phyloP scores from a whole-genome alignment of 2,888 invertebrate species.

The Drosophila algonquin region DNA sequence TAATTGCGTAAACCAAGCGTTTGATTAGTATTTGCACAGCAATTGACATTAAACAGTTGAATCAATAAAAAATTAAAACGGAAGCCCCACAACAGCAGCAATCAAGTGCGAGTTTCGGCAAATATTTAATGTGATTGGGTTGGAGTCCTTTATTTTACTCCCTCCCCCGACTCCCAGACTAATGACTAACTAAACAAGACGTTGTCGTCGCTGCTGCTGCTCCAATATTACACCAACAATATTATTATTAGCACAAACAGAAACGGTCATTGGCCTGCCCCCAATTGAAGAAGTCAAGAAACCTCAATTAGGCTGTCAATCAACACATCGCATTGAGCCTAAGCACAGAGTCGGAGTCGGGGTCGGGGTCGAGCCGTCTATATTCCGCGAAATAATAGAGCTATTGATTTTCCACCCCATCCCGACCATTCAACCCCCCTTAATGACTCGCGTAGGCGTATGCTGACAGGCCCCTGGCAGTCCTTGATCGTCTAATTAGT shows the following conservation, averaged over 20 bases:
- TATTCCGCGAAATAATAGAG: slow-evolving; percentile 60
- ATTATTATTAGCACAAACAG: slow-evolving; percentile 61
- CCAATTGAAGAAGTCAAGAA: slow-evolving; percentile 60
- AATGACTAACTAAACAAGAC: slow-evolving; percentile 49
- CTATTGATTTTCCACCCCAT: slow-evolving; percentile 66
- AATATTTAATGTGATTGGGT: slow-evolving; percentile 61
- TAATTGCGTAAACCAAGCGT: slow-evolving; percentile 75
- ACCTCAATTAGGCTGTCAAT: slow-evolving; percentile 76
- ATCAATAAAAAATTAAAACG: slow-evolving; percentile 74
- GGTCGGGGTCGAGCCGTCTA: slow-evolving; percentile 22
- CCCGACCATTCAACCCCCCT: slow-evolving; percentile 20
- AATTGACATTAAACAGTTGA: slow-evolving; percentile 73
- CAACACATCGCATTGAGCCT: slow-evolving; percentile 57
- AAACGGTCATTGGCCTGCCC: slow-evolving; percentile 61
- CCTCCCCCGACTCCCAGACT: slow-evolving; percentile 1
- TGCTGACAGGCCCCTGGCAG: slow-evolving; percentile 44
- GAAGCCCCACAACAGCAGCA: slow-evolving; percentile 35
- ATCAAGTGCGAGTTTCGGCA: slow-evolving; percentile 63
- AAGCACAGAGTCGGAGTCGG: slow-evolving; percentile 2
- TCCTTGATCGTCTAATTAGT: slow-evolving; percentile 69
- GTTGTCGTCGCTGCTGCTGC: slow-evolving; percentile 12
- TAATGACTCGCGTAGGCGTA: slow-evolving; percentile 53
- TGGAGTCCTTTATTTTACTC: slow-evolving; percentile 5
- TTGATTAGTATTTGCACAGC: slow-evolving; percentile 75
- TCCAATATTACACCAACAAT: slow-evolving; percentile 56